Base-by-base conservation (phyloP, 2,888 invertebrate genomes). In the Dynastes tityus region DNA sequence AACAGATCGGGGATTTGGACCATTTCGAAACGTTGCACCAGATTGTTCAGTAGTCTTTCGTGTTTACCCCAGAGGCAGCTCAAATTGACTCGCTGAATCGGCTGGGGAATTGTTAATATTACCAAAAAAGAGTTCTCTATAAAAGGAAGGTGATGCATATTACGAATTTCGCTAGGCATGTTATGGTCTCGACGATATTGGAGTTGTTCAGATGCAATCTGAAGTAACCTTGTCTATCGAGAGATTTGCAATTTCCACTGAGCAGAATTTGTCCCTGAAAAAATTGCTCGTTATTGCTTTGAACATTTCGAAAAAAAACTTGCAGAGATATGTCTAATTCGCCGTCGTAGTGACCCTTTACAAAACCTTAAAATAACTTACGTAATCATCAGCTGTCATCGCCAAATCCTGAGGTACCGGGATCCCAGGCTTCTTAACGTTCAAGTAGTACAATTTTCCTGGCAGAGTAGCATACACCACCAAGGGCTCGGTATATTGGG, bases 11-110 rank as follows among this genome's bases (percentile, higher is more conserved):
- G 87, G 51, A 96, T 92, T 79, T 91, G 87, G 1, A 91, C 89
- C 87, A 91, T 89, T 89, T 92, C 88, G 86, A 91, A 94, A 77
- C 94, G 90, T 22, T 89, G 85, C 70, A 92, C 88, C 53, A 96
- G 84, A 84, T 94, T 93, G 87, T 95, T 94, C 79, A 95, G 90
- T 83, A 93, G 88, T 29, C 91, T 90, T 83, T 95, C 94, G 85
- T 96, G 95, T 82, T 93, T 92, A 0, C 95, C 95, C 86, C 93
- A 95, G 51, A 96, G 85, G 53, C 74, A 64, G 4, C 29, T 75
- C 29, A 77, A 70, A 32, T 79, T 80, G 8, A 67, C 49, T 29
- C 45, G 63, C 27, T 68, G 55, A 40, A 80, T 77, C 1, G 73
- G 73, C 73, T 73, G 16, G 1, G 16, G 13, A 70, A 27, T 45